Conservation (phyloP, 2,113 vertebrate genomes). For the Lycocorax pyrrhopterus region DNA sequence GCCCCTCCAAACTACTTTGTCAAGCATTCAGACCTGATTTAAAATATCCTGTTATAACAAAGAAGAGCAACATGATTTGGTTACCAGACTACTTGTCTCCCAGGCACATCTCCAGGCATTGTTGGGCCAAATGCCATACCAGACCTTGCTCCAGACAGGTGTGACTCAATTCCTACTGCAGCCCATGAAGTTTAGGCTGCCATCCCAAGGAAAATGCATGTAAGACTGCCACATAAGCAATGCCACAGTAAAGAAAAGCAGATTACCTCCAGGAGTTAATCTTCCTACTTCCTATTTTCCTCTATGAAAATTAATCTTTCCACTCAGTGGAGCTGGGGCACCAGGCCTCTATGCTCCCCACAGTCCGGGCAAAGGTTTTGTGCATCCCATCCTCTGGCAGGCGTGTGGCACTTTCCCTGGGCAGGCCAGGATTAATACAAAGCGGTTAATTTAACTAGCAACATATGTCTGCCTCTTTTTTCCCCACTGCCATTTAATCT, state of each 20-base stretch:
- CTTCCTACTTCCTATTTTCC: background rate
- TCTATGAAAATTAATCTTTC: background rate
- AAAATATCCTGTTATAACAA: background rate
- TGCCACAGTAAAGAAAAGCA: background rate
- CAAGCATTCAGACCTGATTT: background rate
- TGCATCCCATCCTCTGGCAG: background rate
- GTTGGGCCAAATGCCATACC: background rate
- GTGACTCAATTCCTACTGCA: background rate
- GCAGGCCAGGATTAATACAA: conserved; percentile 20
- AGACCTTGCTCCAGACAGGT: background rate
- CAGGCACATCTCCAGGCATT: background rate
- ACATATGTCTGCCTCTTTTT: conserved; percentile 50
- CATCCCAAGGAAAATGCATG: fast-evolving
- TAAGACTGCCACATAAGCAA: background rate
- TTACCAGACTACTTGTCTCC: background rate
- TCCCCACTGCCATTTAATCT: conserved; percentile 39
- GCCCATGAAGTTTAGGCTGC: background rate
- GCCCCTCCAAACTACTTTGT: background rate
- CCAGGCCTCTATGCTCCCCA: background rate
- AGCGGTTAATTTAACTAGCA: conserved; percentile 42
- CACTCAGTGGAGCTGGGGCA: background rate
- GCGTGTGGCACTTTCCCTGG: background rate
- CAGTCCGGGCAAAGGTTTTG: background rate
- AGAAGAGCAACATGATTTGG: background rate
- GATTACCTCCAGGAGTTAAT: background rate